phyloP scores from a whole-genome alignment of 2,888 invertebrate genomes.

The Volucella bombylans region DNA sequence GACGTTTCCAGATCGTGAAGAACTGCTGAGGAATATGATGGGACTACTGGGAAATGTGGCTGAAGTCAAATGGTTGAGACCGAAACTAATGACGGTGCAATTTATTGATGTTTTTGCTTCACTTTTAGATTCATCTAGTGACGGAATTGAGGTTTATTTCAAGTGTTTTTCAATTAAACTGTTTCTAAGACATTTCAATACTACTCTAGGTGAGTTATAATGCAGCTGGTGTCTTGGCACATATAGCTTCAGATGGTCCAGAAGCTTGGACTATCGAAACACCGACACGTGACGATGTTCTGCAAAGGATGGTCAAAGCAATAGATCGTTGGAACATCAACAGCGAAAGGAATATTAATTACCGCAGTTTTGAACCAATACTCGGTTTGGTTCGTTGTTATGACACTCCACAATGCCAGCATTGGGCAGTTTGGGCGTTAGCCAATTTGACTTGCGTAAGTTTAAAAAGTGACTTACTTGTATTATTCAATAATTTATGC shows the following conservation, averaged over 20 bases:
- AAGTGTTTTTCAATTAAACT: neutral
- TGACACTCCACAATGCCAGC: constrained; percentile 95
- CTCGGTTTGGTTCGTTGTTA: constrained; percentile 90
- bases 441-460: constrained; percentile 92
- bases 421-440: constrained; percentile 98
- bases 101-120: constrained; percentile 94
- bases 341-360: constrained; percentile 96
- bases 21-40: constrained; percentile 98
- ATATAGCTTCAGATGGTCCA: constrained; percentile 96
- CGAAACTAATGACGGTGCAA: constrained; percentile 91
- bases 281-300: constrained; percentile 88
- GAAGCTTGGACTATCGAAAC: constrained; percentile 90
- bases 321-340: constrained; percentile 94
- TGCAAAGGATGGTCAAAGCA: constrained; percentile 89
- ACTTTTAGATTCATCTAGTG: constrained; percentile 91
- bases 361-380: constrained; percentile 97
- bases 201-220: constrained; percentile 91
- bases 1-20: constrained; percentile 94
- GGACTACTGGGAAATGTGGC: constrained; percentile 97
- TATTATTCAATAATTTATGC: neutral
- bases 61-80: constrained; percentile 92
- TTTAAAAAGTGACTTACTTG: neutral
- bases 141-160: constrained; percentile 93
- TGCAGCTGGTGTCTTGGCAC: constrained; percentile 96
- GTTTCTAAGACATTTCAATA: neutral